Conservation (phyloP, 2,113 vertebrate species). For the Upupa epops region DNA sequence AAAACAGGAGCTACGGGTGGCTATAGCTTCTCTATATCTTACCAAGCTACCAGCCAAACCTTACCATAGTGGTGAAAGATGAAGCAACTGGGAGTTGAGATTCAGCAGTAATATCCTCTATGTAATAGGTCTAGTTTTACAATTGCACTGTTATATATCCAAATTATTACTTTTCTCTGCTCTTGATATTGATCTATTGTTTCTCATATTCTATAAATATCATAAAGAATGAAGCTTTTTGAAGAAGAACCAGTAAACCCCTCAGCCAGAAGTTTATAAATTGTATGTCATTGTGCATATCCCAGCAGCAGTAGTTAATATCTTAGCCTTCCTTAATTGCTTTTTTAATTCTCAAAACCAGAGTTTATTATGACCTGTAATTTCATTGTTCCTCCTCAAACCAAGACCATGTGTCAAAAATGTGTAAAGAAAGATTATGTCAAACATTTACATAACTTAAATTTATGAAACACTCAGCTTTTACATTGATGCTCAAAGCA, state of each 20-base stretch:
- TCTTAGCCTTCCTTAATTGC: constrained; percentile 33
- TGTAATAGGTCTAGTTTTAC: background rate
- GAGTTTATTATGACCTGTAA: constrained; percentile 27
- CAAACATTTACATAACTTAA: background rate
- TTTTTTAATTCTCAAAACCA: constrained; percentile 55
- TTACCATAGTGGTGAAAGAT: background rate
- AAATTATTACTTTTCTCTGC: background rate
- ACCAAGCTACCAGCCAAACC: background rate
- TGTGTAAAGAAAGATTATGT: background rate
- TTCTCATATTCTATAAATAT: constrained; percentile 2
- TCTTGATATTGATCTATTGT: background rate
- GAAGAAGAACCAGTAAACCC: constrained; percentile 24
- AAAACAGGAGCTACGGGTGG: background rate
- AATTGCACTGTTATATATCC: background rate
- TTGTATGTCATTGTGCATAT: background rate
- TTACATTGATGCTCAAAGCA: background rate
- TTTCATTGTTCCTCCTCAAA: constrained; percentile 50
- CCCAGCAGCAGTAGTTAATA: constrained; percentile 1
- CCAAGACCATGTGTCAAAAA: constrained; percentile 15
- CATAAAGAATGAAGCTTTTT: background rate
- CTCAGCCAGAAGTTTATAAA: constrained; percentile 33
- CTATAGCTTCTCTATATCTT: background rate
- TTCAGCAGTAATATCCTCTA: background rate
- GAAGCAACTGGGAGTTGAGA: background rate
- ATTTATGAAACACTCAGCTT: background rate